Evolutionary conservation across 2,113 vertebrate genomes (phyloP).

Genomic region (Psammodynastes pulverulentus): DNA sequence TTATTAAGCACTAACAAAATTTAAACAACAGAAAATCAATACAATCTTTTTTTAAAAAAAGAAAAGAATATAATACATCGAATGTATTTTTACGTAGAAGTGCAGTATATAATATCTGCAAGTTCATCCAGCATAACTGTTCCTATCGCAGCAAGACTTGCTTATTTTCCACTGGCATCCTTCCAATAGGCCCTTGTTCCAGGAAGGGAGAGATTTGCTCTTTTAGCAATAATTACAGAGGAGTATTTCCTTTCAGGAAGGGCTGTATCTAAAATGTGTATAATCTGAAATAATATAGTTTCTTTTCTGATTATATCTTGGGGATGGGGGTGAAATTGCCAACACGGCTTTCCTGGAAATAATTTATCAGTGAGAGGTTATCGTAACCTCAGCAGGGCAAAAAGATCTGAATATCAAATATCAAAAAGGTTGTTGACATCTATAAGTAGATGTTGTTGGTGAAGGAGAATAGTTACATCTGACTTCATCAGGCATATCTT

Average conservation of each 20-base stretch:
- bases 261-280: conserved; percentile 30
- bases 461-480: background rate
- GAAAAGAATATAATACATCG: too few relatives aligned
- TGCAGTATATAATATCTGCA: background rate
- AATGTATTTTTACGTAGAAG: background rate
- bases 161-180: conserved; percentile 14
- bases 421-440: background rate
- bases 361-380: conserved; percentile 20
- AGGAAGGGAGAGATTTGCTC: conserved; percentile 33
- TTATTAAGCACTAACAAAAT: too few relatives aligned
- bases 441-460: background rate
- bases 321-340: conserved; percentile 34
- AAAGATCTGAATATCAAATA: background rate
- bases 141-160: conserved; percentile 17
- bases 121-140: background rate
- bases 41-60: too few relatives aligned
- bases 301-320: conserved; percentile 60
- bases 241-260: conserved; percentile 58
- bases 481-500: background rate
- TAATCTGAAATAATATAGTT: conserved; percentile 54
- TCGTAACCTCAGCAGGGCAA: background rate
- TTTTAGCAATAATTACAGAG: conserved; percentile 52
- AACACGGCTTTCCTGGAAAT: conserved; percentile 47
- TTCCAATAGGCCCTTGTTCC: conserved; percentile 43
- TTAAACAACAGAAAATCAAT: too few relatives aligned